Conservation (phyloP, 92 coral and sea anemone species). For the Plumapathes pennacea region DNA sequence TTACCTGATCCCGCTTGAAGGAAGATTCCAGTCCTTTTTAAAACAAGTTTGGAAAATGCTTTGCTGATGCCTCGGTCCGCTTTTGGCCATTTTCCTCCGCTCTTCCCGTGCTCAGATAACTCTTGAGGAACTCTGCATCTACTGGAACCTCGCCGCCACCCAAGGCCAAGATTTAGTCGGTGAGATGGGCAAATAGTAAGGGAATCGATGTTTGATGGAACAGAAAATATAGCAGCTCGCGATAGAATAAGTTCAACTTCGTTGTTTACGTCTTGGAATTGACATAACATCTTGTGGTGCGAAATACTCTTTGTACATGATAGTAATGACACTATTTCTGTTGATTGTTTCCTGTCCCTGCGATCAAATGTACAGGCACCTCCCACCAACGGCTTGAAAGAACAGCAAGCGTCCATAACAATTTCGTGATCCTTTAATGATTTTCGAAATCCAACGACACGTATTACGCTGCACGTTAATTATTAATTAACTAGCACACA, state of each 20-base stretch:
- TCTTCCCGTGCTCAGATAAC: slow-evolving; percentile 53
- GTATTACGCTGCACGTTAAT: too few relatives aligned
- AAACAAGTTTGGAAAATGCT: slow-evolving; percentile 33
- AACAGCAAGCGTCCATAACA: slow-evolving; percentile 67
- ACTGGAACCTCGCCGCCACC: slow-evolving; percentile 63
- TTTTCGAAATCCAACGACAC: too few relatives aligned
- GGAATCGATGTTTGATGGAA: slow-evolving; percentile 13
- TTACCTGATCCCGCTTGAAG: slow-evolving; percentile 68
- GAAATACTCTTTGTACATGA: slow-evolving; percentile 48
- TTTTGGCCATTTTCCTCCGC: slow-evolving; percentile 60
- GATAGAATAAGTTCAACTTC: slow-evolving; percentile 65
- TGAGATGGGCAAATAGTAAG: slow-evolving; percentile 72
- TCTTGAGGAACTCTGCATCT: slow-evolving; percentile 62
- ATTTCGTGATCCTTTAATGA: too few relatives aligned
- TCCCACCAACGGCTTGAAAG: slow-evolving; percentile 58
- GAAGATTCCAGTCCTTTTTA: slow-evolving; percentile 58
- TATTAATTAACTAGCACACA: too few relatives aligned
- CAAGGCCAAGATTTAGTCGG: slow-evolving; percentile 57
- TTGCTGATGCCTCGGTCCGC: slow-evolving; percentile 60
- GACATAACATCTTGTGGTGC: slow-evolving; percentile 24
- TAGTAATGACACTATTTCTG: slow-evolving; percentile 46
- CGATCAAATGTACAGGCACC: slow-evolving; percentile 50
- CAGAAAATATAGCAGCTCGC: slow-evolving; percentile 46
- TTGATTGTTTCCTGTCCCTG: slow-evolving; percentile 49
- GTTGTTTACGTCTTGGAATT: slow-evolving; percentile 50